Evolutionary conservation across 2,888 invertebrate genomes (phyloP).

Genomic region (Dione vanillae): DNA sequence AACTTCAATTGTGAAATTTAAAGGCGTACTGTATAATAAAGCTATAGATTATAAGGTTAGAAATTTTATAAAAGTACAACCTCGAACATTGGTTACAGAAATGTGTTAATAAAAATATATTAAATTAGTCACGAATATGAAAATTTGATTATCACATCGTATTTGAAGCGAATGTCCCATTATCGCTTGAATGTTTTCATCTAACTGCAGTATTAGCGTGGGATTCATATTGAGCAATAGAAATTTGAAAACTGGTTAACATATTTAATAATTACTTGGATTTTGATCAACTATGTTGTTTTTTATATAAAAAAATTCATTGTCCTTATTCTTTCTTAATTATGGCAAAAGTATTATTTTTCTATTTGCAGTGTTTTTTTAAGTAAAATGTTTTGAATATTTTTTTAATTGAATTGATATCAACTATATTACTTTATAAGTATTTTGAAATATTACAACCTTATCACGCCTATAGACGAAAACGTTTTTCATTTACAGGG

Average conservation of each 20-base stretch:
- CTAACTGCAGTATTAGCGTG: conserved; percentile 19
- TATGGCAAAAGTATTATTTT: too few relatives aligned
- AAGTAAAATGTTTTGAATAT: not conserved
- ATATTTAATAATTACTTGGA: not conserved
- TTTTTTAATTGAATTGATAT: not conserved
- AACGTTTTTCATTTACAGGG: conserved; percentile 51
- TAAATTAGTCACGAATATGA: conserved; percentile 27
- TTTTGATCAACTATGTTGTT: too few relatives aligned
- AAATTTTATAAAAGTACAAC: conserved; percentile 17
- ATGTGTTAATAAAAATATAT: conserved; percentile 23
- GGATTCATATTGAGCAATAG: conserved; percentile 2
- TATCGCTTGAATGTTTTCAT: conserved; percentile 19
- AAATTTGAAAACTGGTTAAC: not conserved
- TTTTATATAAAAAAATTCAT: too few relatives aligned
- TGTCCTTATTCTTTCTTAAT: too few relatives aligned
- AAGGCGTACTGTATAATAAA: conserved; percentile 20
- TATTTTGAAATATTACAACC: conserved; percentile 42
- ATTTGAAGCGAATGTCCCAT: conserved; percentile 17
- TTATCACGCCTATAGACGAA: conserved; percentile 43
- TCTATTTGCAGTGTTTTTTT: too few relatives aligned
- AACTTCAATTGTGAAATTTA: conserved; percentile 8
- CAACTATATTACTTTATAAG: not conserved
- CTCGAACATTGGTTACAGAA: not conserved
- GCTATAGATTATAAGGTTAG: conserved; percentile 2
- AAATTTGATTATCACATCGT: conserved; percentile 27